A percentile compares a stretch with the other conserved stretches of the same genome.
phyloP scores from a whole-genome alignment of 2,888 invertebrate species.

The Rhodophaea formosa region DNA sequence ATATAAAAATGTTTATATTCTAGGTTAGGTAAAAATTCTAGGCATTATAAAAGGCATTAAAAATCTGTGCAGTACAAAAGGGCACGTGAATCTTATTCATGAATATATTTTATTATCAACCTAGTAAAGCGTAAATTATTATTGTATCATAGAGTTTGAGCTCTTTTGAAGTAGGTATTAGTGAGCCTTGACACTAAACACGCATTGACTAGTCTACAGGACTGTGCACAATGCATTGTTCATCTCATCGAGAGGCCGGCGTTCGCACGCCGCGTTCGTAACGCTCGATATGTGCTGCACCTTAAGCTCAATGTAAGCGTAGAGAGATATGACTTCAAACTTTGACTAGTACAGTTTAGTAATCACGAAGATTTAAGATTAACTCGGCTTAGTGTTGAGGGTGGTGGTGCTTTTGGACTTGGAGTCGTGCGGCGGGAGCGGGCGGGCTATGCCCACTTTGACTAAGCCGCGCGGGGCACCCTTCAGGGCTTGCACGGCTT shows the following conservation, averaged over 20 bases:
- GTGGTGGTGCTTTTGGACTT: conserved; percentile 69
- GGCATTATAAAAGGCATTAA: conserved; percentile 21
- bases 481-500: conserved; percentile 97
- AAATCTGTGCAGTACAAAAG: conserved; percentile 61
- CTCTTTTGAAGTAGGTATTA: conserved; percentile 31
- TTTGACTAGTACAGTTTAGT: conserved; percentile 65
- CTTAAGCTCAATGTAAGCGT: conserved; percentile 44
- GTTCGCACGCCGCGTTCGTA: conserved; percentile 31
- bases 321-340: conserved; percentile 67
- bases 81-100: conserved; percentile 45
- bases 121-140: conserved; percentile 76
- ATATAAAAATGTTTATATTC: neutral
- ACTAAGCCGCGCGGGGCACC: conserved; percentile 95
- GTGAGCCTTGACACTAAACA: conserved; percentile 26
- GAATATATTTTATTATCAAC: conserved; percentile 40
- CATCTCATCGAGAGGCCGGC: conserved; percentile 25
- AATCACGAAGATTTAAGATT: conserved; percentile 50
- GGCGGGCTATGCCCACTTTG: conserved; percentile 94
- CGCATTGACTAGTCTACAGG: conserved; percentile 26
- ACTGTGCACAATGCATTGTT: conserved; percentile 25
- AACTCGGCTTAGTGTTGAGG: conserved; percentile 66
- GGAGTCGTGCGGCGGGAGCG: conserved; percentile 80
- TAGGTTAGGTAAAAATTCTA: conserved; percentile 14
- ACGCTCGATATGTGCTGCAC: conserved; percentile 52
- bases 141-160: conserved; percentile 66